Evolutionary conservation across 2,113 vertebrate species (phyloP).

Genomic region (Rana temporaria): DNA sequence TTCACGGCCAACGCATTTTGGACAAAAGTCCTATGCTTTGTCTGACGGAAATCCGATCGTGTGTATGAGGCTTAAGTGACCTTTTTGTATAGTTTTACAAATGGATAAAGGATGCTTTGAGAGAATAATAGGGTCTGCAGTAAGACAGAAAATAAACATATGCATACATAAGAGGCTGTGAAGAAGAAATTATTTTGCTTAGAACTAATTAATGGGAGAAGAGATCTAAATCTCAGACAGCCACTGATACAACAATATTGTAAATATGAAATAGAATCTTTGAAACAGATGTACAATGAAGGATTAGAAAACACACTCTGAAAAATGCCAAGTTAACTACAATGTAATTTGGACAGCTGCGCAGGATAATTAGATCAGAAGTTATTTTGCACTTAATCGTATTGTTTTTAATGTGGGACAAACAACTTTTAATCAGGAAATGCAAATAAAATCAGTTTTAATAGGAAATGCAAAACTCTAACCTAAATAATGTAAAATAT

Average conservation of each 20-base stretch:
- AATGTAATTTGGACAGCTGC: conserved; percentile 43
- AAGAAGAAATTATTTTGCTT: conserved; percentile 25
- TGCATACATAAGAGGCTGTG: conserved; percentile 14
- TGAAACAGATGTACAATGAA: conserved; percentile 44
- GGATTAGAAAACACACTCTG: conserved; percentile 51
- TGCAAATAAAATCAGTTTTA: conserved; percentile 42
- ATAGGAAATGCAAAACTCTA: background rate
- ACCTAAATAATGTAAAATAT: background rate
- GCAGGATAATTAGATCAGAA: conserved; percentile 60
- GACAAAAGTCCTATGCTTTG: too few species aligned
- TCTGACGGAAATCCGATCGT: too few species aligned
- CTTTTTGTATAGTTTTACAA: background rate
- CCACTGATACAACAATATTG: conserved; percentile 51
- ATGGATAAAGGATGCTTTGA: background rate
- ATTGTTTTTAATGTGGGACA: conserved; percentile 56
- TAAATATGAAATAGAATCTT: conserved; percentile 39
- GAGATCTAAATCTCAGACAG: conserved; percentile 40
- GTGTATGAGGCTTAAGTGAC: too few species aligned
- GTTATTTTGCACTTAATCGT: conserved; percentile 37
- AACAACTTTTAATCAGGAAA: conserved; percentile 52
- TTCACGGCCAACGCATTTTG: too few species aligned
- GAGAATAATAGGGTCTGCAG: background rate
- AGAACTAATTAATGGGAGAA: conserved; percentile 44
- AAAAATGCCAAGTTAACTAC: conserved; percentile 56
- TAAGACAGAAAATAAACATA: conserved; percentile 8